Base-by-base conservation (phyloP, 1,140 invertebrate species). In the Phocides pigmalion region DNA sequence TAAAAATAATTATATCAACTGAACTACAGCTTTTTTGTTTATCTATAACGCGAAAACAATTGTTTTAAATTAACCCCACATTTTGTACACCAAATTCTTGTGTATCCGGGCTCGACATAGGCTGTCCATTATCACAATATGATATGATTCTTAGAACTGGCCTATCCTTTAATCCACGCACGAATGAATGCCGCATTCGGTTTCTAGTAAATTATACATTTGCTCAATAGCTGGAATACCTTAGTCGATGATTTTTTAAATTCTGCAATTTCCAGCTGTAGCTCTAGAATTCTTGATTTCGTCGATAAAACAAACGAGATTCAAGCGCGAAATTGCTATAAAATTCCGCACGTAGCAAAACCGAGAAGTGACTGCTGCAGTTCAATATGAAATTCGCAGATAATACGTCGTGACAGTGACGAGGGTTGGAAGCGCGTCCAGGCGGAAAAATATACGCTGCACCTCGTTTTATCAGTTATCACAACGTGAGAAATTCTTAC, bases 371-470 rank as follows among this genome's bases (percentile, higher is more conserved):
- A 50, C 35, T 71, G 74, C 65, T 82, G 82, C 81, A 89, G 74
- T 87, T 81, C 80, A 78, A 83, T 86, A 87, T 81, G 72, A 82
- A 78, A 78, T 76, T 78, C 69, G 59, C 74, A 79, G 78, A 85
- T 87, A 87, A 87, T 82, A 73, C 70, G 70, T 68, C 63, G 16
- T 84, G 84, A 89, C 84, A 79, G 68, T 87, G 84, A 89, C 77
- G 80, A 79, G 84, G 87, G 84, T 87, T 76, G 84, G 73, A 79
- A 77, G 71, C 53, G 65, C 76, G 75, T 61, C 70, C 76, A 85
- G 56, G 79, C 75, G 72, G 85, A 81, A 85, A 89, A 85, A 84
- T 84, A 82, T 78, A 65, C 73, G 75, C 69, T 88, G 82, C 82
- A 84, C 64, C 73, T 63, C 68, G 67, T 77, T 79, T 82, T 76